Percentiles rank a stretch among this genome's conserved stretches.
Evolutionary conservation across 2,888 invertebrate genomes (phyloP).

Genomic region (Apantesis nais): DNA sequence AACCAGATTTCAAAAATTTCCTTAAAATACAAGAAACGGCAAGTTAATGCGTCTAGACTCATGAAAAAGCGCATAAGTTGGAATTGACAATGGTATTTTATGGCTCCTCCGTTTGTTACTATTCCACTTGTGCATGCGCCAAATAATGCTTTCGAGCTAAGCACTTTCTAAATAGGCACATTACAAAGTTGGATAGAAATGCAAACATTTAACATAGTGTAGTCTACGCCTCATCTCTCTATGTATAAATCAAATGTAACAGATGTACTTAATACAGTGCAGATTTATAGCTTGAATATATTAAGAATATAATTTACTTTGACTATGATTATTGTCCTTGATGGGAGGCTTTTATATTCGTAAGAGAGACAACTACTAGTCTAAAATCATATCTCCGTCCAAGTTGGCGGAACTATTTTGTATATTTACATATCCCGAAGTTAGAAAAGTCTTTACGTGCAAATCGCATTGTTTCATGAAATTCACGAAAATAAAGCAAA

Average conservation of each 20-base stretch:
- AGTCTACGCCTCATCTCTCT: constrained; percentile 27
- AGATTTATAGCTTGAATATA: constrained; percentile 24
- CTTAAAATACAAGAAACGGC: constrained; percentile 24
- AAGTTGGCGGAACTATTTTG: background rate
- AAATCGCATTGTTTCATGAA: constrained; percentile 7
- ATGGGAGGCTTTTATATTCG: constrained; percentile 11
- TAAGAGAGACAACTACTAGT: constrained; percentile 5
- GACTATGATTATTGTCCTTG: constrained; percentile 12
- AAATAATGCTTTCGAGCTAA: constrained; percentile 54
- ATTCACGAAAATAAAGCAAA: constrained; percentile 32
- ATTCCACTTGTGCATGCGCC: constrained; percentile 73
- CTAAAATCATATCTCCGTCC: constrained; percentile 6
- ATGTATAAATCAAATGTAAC: constrained; percentile 34
- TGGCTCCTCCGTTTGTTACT: constrained; percentile 66
- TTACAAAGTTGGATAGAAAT: constrained; percentile 35
- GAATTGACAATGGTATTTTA: constrained; percentile 67
- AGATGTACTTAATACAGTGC: constrained; percentile 20
- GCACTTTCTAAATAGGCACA: constrained; percentile 45
- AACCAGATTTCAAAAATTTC: constrained; percentile 14
- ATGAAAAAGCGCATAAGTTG: constrained; percentile 60
- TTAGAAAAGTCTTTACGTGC: background rate
- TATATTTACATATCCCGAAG: constrained; percentile 5
- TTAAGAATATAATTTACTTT: constrained; percentile 8
- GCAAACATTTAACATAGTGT: constrained; percentile 37
- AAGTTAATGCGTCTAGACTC: constrained; percentile 65